Evolutionary conservation across 2,888 invertebrate species (phyloP).

Genomic region (Lissocephala sabroskyi): DNA sequence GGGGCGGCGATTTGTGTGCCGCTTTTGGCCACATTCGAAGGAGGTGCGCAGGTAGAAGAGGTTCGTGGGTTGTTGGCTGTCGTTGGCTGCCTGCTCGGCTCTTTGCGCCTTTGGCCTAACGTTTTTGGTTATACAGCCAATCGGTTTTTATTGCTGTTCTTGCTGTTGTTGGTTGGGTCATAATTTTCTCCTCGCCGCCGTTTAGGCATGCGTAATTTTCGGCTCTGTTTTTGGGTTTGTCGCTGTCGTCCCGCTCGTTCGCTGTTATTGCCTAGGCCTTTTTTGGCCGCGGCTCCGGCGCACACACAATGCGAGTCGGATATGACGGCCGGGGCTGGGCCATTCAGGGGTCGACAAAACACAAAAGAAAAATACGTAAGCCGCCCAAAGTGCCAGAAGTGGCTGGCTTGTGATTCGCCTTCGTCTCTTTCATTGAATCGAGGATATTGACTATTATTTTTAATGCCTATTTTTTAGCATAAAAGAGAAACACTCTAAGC

Average conservation of each 20-base stretch:
- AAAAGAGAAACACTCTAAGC: no score
- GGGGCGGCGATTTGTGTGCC: conserved; percentile 25
- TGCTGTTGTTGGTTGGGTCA: conserved; percentile 33
- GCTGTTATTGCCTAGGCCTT: conserved; percentile 24
- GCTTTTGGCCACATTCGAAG: conserved; percentile 62
- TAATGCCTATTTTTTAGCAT: no score
- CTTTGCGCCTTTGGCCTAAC: conserved; percentile 37
- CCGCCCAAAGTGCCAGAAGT: no score
- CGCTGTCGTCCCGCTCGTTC: background rate
- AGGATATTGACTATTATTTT: no score
- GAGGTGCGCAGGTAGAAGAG: conserved; percentile 30
- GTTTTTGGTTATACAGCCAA: conserved; percentile 48
- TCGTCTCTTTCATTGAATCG: no score
- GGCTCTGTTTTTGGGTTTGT: conserved; percentile 32
- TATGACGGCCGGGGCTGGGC: no score
- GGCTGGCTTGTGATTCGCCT: no score
- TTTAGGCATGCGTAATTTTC: conserved; percentile 58
- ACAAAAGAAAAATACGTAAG: no score
- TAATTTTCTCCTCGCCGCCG: conserved; percentile 40
- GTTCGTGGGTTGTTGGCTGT: no score
- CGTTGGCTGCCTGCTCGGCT: no score
- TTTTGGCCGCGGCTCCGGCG: conserved; percentile 14
- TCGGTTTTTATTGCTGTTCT: conserved; percentile 47
- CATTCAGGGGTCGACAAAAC: no score
- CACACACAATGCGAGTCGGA: no score